phyloP scores from a whole-genome alignment of 2,113 vertebrate species.

The Tinamus guttatus region DNA sequence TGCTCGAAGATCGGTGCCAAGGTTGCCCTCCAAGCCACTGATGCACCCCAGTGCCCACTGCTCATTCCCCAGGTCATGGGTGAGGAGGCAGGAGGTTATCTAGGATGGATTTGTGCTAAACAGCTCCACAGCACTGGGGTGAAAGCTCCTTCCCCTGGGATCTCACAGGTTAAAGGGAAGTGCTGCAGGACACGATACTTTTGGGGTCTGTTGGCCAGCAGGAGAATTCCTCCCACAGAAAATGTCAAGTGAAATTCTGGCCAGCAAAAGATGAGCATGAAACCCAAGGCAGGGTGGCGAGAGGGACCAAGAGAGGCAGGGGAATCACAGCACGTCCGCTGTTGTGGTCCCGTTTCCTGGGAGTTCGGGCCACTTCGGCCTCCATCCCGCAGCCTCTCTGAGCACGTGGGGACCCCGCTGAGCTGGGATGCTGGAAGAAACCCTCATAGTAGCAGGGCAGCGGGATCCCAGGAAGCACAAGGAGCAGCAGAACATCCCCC shows the following conservation, averaged over 20 bases:
- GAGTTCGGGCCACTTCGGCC: neutral
- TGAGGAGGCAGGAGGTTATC: neutral
- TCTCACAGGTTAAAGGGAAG: neutral
- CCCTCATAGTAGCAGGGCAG: neutral
- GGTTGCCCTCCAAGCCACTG: neutral
- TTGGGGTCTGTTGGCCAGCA: neutral
- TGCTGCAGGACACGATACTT: neutral
- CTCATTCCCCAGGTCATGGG: no score
- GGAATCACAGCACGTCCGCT: accelerated
- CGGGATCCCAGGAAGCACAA: accelerated
- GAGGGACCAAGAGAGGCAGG: no score
- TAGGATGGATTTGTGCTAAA: neutral
- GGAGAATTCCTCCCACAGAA: neutral
- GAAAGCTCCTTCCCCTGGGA: neutral
- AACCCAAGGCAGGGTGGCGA: neutral
- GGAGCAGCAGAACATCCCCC: neutral
- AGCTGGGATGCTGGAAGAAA: neutral
- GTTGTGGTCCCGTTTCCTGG: neutral
- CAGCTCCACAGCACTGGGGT: neutral
- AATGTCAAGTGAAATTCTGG: neutral
- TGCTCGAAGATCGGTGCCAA: neutral
- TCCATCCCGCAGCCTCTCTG: neutral
- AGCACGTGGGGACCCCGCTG: neutral
- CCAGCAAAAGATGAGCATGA: neutral
- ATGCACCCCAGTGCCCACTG: neutral